Evolutionary conservation across 64 coral and sea anemone genomes (phyloP), one percentile per base, ranked within the genome.

Genomic region (Trachythela sp.): DNA sequence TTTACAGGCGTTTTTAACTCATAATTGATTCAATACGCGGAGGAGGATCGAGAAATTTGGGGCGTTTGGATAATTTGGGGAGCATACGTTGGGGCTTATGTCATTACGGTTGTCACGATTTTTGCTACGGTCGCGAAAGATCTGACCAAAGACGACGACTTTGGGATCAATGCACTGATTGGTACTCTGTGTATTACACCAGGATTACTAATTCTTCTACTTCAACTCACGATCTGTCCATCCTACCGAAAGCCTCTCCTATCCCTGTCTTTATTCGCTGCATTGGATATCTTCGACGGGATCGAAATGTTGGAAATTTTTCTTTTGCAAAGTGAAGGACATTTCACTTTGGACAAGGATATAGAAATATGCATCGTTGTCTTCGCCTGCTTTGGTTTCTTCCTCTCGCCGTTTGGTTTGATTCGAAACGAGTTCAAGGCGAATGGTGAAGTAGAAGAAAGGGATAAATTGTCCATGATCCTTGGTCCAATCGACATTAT

Each of bases 301-400:
- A 80, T 80, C 75, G 31, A 80, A 80, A 80, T 80, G 75, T 29
- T 80, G 75, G 31, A 80, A 80, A 80, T 80, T 0, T 35, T 80
- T 39, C 37, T 80, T 13, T 34, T 80, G 75, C 31, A 80, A 80
- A 35, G 35, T 0, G 75, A 80, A 80, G 75, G 42, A 11, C 4
- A 45, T 11, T 45, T 45, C 11, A 11, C 4, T 45, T 45, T 45
- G 11, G 42, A 45, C 11, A 11, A 6, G 42, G 13, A 64, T n/a
- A 20, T 64, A 1, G 75, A 80, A 80, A 80, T 11, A 80, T 37
- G 33, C 33, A 80, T 80, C 20, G 37, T 80, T 29, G 6, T 39
- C 33, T 80, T 80, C 75, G 75, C 75, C 30, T 80, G 75, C 37
- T 37, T 80, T 9, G 4, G 20, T 15, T 80, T 80, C 30, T 39